A percentile compares a stretch with the other conserved stretches of the same genome.
Evolutionary conservation across 2,113 vertebrate genomes (phyloP).

Genomic region (Oophaga pumilio): DNA sequence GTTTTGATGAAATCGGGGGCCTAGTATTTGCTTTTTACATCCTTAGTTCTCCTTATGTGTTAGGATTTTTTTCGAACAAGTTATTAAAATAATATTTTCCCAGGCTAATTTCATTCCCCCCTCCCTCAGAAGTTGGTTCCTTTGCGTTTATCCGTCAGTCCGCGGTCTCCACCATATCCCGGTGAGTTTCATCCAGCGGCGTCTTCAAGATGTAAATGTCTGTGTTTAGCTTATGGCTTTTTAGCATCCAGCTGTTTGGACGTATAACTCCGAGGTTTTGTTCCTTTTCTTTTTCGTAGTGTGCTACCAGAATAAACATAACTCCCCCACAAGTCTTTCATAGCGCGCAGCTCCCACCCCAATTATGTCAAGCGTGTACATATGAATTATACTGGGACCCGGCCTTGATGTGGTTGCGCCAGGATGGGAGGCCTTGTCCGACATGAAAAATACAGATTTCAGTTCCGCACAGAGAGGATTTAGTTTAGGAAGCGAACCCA

Average conservation of each 20-base stretch:
- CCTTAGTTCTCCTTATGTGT: background rate
- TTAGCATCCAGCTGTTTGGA: conserved; percentile 49
- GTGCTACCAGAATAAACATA: conserved; percentile 45
- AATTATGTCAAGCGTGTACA: conserved; percentile 39
- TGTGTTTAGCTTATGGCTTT: conserved; percentile 48
- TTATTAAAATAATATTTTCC: background rate
- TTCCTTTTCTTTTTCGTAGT: conserved; percentile 27
- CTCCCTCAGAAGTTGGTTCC: background rate
- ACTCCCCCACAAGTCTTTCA: conserved; percentile 41
- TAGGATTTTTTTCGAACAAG: background rate
- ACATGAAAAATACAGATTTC: conserved; percentile 37
- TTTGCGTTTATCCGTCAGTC: conserved; percentile 11
- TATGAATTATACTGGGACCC: conserved; percentile 52
- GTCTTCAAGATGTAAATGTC: conserved; percentile 34
- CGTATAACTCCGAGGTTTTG: conserved; percentile 23
- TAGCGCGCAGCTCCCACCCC: conserved; percentile 28
- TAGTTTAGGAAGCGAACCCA: conserved; percentile 40
- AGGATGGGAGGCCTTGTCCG: conserved; percentile 39
- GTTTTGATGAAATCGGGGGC: background rate
- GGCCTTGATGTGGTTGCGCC: conserved; percentile 24
- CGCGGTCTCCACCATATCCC: background rate
- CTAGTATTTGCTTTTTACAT: background rate
- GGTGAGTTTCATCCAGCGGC: background rate
- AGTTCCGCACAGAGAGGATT: conserved; percentile 10
- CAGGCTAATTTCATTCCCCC: background rate